Conservation (phyloP, 2,888 invertebrate species). For the Icerya purchasi region DNA sequence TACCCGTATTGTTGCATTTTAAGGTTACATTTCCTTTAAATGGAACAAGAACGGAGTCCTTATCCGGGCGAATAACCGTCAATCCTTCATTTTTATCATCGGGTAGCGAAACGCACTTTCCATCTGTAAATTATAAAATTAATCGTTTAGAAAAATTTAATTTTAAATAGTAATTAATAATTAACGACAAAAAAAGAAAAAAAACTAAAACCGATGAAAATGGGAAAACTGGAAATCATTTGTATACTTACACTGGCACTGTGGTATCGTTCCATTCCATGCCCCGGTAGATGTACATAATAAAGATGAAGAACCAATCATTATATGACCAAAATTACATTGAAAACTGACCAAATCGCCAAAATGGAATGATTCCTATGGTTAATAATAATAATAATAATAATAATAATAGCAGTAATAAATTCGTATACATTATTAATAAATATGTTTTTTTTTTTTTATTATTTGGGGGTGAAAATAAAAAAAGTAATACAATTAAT, state of each 20-base stretch:
- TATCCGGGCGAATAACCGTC: conserved; percentile 51
- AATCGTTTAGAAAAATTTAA: no score
- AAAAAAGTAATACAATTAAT: no score
- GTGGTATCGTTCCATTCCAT: conserved; percentile 86
- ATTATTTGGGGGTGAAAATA: no score
- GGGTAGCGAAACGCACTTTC: conserved; percentile 70
- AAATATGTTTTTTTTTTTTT: no score
- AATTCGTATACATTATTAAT: no score
- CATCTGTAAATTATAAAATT: conserved; percentile 41
- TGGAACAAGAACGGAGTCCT: conserved; percentile 62
- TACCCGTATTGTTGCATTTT: conserved; percentile 53
- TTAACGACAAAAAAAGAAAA: no score
- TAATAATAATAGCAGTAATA: no score
- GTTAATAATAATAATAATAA: no score
- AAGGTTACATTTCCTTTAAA: conserved; percentile 79
- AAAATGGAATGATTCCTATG: conserved; percentile 52
- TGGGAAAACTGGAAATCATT: no score
- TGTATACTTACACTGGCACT: conserved; percentile 78
- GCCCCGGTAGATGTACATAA: conserved; percentile 71
- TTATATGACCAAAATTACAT: conserved; percentile 82
- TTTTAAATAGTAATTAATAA: no score
- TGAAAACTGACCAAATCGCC: conserved; percentile 77
- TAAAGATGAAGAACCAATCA: conserved; percentile 67
- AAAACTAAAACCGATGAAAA: no score
- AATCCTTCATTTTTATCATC: conserved; percentile 76